phyloP scores from a whole-genome alignment of 2,797 vertebrate genomes.

The Myotis vivesi region DNA sequence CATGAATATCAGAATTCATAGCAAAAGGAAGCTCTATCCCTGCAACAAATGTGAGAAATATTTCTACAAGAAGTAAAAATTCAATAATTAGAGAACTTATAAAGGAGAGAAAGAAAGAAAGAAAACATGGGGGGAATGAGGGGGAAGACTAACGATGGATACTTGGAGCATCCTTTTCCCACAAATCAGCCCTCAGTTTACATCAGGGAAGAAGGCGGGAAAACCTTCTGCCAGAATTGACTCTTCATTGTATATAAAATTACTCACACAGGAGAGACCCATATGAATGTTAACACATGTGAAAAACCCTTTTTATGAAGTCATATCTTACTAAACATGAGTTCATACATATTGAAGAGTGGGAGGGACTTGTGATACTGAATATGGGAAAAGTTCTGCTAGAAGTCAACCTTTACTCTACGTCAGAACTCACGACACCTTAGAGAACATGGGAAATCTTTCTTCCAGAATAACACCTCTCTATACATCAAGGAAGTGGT shows the following conservation, averaged over 20 bases:
- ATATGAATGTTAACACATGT: fast-evolving
- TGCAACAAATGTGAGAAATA: not conserved
- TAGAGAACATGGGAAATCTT: not conserved
- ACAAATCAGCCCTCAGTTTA: not conserved
- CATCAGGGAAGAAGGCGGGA: not conserved
- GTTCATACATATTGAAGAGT: no score
- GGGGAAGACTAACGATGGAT: no score
- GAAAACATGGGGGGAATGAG: no score
- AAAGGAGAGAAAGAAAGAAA: not conserved
- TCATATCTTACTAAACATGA: not conserved
- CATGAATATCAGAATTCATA: fast-evolving
- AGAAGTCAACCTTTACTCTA: not conserved
- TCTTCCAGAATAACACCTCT: not conserved
- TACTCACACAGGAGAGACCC: not conserved
- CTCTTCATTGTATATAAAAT: not conserved
- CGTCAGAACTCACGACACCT: not conserved
- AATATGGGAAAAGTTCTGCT: not conserved
- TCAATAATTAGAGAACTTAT: not conserved
- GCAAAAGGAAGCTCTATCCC: not conserved
- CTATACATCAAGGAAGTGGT: not conserved
- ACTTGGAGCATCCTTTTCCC: not conserved
- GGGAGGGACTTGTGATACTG: fast-evolving
- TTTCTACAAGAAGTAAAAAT: not conserved
- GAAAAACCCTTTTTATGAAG: not conserved
- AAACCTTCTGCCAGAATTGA: not conserved